Percentiles rank a stretch among this genome's conserved stretches.
phyloP scores from a whole-genome alignment of 1,140 invertebrate species.

The Elymnias hypermnestra region DNA sequence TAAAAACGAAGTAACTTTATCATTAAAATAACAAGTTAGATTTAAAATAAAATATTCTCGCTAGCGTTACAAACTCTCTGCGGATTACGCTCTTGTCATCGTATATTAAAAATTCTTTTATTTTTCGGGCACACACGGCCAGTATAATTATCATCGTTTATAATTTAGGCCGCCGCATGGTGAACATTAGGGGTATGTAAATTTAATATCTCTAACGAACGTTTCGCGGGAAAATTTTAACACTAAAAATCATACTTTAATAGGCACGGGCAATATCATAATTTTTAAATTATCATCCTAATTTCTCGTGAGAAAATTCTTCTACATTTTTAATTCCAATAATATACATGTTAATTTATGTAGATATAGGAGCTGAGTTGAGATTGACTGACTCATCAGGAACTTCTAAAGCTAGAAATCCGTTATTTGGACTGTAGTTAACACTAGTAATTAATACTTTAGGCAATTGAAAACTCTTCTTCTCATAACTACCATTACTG shows the following conservation, averaged over 20 bases:
- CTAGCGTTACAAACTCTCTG: background rate
- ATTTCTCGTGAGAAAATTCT: background rate
- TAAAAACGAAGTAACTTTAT: too few relatives aligned
- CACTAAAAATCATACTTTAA: constrained; percentile 4
- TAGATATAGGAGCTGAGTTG: too few relatives aligned
- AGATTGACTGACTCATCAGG: too few relatives aligned
- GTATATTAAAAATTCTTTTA: constrained; percentile 10
- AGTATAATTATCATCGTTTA: constrained; percentile 20
- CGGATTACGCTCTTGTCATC: background rate
- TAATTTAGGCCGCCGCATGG: constrained; percentile 15
- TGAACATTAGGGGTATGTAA: constrained; percentile 19
- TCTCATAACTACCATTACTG: too few relatives aligned
- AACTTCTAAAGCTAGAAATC: too few relatives aligned
- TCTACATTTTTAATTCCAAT: background rate
- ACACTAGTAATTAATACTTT: too few relatives aligned
- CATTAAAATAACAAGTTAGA: too few relatives aligned
- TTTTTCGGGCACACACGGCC: constrained; percentile 6
- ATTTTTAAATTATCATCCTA: background rate
- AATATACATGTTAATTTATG: too few relatives aligned
- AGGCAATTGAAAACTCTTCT: too few relatives aligned
- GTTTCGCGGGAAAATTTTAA: constrained; percentile 11
- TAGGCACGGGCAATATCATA: constrained; percentile 1
- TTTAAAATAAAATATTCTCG: too few relatives aligned
- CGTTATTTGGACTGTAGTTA: too few relatives aligned
- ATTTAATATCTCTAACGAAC: constrained; percentile 19